A percentile compares a stretch with the other conserved stretches of the same genome.
phyloP scores from a whole-genome alignment of 2,888 invertebrate species.

The Stratiomys singularior region DNA sequence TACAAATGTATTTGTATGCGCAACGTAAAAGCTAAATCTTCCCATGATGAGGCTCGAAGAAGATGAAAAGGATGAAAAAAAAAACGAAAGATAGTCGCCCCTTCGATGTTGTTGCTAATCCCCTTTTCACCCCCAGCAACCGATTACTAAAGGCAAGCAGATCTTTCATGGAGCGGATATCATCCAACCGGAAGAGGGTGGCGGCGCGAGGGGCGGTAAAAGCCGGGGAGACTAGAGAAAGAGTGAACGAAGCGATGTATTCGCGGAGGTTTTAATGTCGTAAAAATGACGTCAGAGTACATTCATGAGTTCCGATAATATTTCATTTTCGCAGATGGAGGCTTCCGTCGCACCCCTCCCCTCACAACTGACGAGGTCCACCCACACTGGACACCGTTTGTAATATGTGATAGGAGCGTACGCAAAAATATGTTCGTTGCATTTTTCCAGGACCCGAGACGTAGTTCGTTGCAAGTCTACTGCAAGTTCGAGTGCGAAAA shows the following conservation, averaged over 20 bases:
- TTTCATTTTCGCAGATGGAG: constrained; percentile 41
- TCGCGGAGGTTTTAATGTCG: constrained; percentile 65
- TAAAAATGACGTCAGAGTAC: constrained; percentile 62
- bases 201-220: not conserved
- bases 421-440: not conserved
- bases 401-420: not conserved
- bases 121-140: not conserved
- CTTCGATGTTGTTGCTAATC: not conserved
- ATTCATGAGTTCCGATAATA: constrained; percentile 41
- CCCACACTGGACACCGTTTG: not conserved
- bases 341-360: constrained; percentile 15
- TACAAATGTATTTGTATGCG: not conserved
- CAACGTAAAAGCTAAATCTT: constrained; percentile 14
- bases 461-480: not conserved
- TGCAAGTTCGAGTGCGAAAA: not conserved
- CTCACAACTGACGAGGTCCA: not conserved
- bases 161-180: not conserved
- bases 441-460: not conserved
- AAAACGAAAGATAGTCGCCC: constrained; percentile 12
- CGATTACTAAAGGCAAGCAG: not conserved
- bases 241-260: constrained; percentile 4
- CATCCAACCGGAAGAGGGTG: not conserved
- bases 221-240: not conserved
- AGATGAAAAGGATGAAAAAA: no score
- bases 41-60: not conserved